phyloP scores from a whole-genome alignment of 1,140 invertebrate genomes.

The Maniola jurtina region DNA sequence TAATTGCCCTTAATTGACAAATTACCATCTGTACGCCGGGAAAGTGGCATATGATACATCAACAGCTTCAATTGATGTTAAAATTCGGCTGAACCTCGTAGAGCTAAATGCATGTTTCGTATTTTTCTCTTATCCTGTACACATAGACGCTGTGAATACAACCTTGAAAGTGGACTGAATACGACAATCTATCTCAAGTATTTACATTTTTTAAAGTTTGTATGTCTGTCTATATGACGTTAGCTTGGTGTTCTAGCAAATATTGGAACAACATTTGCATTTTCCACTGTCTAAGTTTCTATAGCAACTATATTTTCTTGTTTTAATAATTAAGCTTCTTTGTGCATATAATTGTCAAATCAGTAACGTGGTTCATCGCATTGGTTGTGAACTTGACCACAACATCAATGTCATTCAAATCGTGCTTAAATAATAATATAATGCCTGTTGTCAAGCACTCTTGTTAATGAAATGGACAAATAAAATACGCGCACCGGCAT shows the following conservation, averaged over 20 bases:
- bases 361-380: neutral
- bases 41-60: constrained; percentile 26
- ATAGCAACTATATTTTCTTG: neutral
- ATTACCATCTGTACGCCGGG: constrained; percentile 37
- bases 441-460: constrained; percentile 43
- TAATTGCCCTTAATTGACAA: constrained; percentile 71
- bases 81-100: neutral
- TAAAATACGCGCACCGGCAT: constrained; percentile 21
- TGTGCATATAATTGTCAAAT: neutral
- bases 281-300: too few species aligned
- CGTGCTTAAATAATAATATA: constrained; percentile 31
- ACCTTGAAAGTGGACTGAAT: too few species aligned
- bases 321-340: neutral
- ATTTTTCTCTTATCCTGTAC: neutral
- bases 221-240: too few species aligned
- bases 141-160: too few species aligned
- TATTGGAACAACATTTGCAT: too few species aligned
- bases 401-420: constrained; percentile 40
- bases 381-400: constrained; percentile 69
- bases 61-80: constrained; percentile 15
- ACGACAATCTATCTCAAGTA: too few species aligned
- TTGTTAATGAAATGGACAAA: constrained; percentile 57
- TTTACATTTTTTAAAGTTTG: too few species aligned
- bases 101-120: neutral
- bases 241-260: too few species aligned